These are phyloP conservation scores for Enteromius anoplus DNA, from an alignment of 2,797 vertebrate species.

Conservation along the genomic window DNA sequence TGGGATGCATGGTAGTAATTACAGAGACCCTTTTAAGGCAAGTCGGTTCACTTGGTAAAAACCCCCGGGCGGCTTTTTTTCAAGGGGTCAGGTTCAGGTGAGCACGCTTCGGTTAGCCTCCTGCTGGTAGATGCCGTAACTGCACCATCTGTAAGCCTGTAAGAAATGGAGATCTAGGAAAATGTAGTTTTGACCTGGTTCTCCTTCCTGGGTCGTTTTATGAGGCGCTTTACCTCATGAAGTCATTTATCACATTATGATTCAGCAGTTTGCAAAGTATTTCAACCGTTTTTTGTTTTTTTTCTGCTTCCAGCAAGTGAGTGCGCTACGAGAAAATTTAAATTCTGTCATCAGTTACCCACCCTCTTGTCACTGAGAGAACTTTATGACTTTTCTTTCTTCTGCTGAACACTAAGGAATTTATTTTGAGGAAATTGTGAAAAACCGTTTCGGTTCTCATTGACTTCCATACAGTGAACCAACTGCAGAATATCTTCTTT, in stretches of 20 bases:
- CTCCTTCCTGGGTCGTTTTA: background rate
- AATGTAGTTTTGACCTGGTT: conserved; percentile 7
- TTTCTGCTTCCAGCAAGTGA: background rate
- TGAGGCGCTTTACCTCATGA: background rate
- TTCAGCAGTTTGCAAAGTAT: conserved; percentile 11
- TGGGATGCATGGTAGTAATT: conserved; percentile 21
- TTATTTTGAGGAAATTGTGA: background rate
- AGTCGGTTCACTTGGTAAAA: background rate
- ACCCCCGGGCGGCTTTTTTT: background rate
- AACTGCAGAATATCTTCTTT: background rate
- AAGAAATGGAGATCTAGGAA: conserved; percentile 27
- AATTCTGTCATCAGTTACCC: background rate
- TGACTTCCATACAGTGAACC: background rate
- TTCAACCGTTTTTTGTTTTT: conserved; percentile 7
- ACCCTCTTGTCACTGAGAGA: background rate
- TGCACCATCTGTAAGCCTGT: background rate
- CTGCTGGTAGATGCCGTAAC: conserved; percentile 7
- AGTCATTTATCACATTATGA: conserved; percentile 21
- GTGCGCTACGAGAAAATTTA: background rate
- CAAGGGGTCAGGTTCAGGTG: conserved; percentile 40
- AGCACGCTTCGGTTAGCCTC: background rate
- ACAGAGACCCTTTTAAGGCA: conserved; percentile 16
- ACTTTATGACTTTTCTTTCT: conserved; percentile 1
- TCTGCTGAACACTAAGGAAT: background rate
- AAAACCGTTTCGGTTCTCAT: background rate